Percentiles rank a stretch among this genome's conserved stretches.
Conservation (phyloP, 2,797 vertebrate species). For the Chelon auratus region DNA sequence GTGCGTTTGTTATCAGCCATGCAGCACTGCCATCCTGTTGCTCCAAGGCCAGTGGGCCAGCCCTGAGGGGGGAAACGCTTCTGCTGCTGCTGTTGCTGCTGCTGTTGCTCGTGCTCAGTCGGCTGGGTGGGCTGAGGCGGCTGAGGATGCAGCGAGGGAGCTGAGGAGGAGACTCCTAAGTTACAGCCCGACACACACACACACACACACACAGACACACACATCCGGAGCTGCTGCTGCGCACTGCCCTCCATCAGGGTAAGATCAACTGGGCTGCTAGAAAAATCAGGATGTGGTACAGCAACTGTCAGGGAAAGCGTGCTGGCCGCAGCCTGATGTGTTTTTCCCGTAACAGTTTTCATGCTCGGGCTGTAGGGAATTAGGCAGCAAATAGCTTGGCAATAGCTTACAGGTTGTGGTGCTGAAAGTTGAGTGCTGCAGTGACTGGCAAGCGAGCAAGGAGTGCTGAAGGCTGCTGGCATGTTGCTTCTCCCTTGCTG, state of each 20-base stretch:
- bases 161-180: slow-evolving; percentile 75
- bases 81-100: slow-evolving; percentile 29
- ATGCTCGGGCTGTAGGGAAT: slow-evolving; percentile 35
- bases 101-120: slow-evolving; percentile 59
- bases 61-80: slow-evolving; percentile 66
- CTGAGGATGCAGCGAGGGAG: slow-evolving; percentile 84
- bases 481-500: slow-evolving; percentile 75
- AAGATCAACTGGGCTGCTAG: slow-evolving; percentile 57
- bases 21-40: slow-evolving; percentile 59
- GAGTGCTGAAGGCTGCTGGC: slow-evolving; percentile 70
- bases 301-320: slow-evolving; percentile 56
- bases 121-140: slow-evolving; percentile 70
- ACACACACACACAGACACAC: slow-evolving; percentile 61
- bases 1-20: slow-evolving; percentile 55
- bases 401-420: slow-evolving; percentile 67
- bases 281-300: slow-evolving; percentile 68
- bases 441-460: slow-evolving; percentile 62
- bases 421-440: slow-evolving; percentile 76
- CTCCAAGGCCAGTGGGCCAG: slow-evolving; percentile 61
- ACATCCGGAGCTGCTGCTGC: slow-evolving; percentile 76
- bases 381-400: slow-evolving; percentile 37
- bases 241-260: slow-evolving; percentile 80
- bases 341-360: slow-evolving; percentile 46
- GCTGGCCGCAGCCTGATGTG: slow-evolving; percentile 55
- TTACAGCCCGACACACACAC: slow-evolving; percentile 41